Conservation (phyloP, 1,140 invertebrate genomes). For the Macrobrachium nipponense region DNA sequence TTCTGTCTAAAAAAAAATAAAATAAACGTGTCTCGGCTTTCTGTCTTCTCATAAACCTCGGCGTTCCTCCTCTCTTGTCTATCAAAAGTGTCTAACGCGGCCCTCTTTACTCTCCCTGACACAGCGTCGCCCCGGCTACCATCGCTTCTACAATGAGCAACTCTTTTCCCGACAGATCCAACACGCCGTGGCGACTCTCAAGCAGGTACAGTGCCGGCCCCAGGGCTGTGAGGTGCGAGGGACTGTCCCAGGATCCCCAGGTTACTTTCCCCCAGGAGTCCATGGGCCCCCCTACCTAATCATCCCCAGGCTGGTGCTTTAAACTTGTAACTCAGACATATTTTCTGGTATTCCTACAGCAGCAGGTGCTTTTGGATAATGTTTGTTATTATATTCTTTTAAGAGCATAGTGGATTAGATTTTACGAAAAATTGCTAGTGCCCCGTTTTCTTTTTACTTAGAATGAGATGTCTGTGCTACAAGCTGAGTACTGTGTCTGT, state of each 20-base stretch:
- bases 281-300: not conserved
- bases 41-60: conserved; percentile 4
- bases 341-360: no score
- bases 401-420: no score
- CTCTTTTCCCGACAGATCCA: conserved; percentile 62
- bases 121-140: conserved; percentile 51
- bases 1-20: no score
- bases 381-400: no score
- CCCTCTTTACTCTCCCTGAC: conserved; percentile 47
- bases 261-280: conserved; percentile 12
- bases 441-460: no score
- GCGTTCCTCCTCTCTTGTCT: not conserved
- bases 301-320: not conserved
- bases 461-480: not conserved
- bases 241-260: not conserved
- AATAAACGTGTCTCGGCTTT: no score
- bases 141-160: conserved; percentile 61
- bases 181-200: conserved; percentile 60
- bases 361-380: no score
- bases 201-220: conserved; percentile 56
- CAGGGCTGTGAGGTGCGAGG: conserved; percentile 27
- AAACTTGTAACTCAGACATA: not conserved
- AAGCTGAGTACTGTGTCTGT: not conserved
- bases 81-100: conserved; percentile 50
- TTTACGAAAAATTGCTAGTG: no score